Conservation (phyloP, 2,797 vertebrate genomes). For the Ceryle rudis region DNA sequence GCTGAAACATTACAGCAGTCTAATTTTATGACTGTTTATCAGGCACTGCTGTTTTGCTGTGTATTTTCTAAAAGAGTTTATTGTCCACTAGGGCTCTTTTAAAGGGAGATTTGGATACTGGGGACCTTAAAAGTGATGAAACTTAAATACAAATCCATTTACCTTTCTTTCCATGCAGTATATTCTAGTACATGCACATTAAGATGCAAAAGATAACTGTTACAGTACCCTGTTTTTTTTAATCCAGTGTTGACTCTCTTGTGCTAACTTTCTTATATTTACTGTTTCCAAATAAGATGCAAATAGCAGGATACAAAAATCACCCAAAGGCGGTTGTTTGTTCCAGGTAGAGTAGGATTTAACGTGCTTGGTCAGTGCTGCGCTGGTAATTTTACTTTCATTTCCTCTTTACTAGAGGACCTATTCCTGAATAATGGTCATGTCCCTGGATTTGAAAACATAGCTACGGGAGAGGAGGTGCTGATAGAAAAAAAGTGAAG, state of each 20-base stretch:
- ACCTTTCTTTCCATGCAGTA: slow-evolving; percentile 30
- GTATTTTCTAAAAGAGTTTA: slow-evolving; percentile 49
- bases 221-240: background rate
- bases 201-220: background rate
- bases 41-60: slow-evolving; percentile 36
- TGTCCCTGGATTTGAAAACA: slow-evolving; percentile 61
- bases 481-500: background rate
- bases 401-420: slow-evolving; percentile 50
- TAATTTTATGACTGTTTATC: slow-evolving; percentile 42
- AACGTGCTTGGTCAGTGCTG: background rate
- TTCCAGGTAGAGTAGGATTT: slow-evolving; percentile 25
- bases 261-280: background rate
- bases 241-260: background rate
- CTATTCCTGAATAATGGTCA: slow-evolving; percentile 58
- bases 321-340: background rate
- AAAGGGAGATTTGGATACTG: background rate
- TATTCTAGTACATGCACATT: background rate
- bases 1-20: slow-evolving; percentile 49
- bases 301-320: slow-evolving; percentile 32
- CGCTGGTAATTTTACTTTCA: slow-evolving; percentile 52
- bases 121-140: slow-evolving; percentile 45
- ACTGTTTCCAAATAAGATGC: slow-evolving; percentile 56
- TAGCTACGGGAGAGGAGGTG: slow-evolving; percentile 15
- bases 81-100: slow-evolving; percentile 54
- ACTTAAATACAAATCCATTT: slow-evolving; percentile 60